Evolutionary conservation across 2,797 vertebrate genomes (phyloP).

Genomic region (Mallotus villosus): DNA sequence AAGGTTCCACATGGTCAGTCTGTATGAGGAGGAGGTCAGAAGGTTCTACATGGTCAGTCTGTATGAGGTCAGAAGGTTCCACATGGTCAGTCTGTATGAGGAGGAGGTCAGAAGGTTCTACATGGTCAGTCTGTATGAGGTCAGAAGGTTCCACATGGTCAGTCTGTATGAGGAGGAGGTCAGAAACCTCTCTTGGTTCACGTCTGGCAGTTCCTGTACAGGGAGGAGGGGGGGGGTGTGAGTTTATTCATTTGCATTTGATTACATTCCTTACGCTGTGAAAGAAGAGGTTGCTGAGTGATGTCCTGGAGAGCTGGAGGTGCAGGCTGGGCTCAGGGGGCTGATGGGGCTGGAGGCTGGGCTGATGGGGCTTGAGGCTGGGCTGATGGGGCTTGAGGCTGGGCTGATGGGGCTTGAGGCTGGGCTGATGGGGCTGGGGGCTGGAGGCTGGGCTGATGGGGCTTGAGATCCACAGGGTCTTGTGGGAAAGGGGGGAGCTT

Average conservation of each 20-base stretch:
- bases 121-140: too few relatives aligned
- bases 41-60: too few relatives aligned
- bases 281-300: slow-evolving; percentile 45
- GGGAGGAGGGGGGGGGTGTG: slow-evolving; percentile 39
- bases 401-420: slow-evolving; percentile 20
- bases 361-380: slow-evolving; percentile 34
- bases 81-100: too few relatives aligned
- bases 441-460: not conserved
- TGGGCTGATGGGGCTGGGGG: not conserved
- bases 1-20: too few relatives aligned
- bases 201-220: slow-evolving; percentile 38
- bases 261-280: slow-evolving; percentile 62
- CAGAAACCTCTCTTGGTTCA: slow-evolving; percentile 19
- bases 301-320: slow-evolving; percentile 38
- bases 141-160: too few relatives aligned
- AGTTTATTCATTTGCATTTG: slow-evolving; percentile 65
- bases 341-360: slow-evolving; percentile 35
- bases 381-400: not conserved
- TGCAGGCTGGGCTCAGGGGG: slow-evolving; percentile 5
- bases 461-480: not conserved
- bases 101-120: too few relatives aligned
- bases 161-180: slow-evolving; percentile 26
- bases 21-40: too few relatives aligned
- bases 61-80: too few relatives aligned
- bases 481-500: not conserved